These are phyloP conservation scores for Macrophya alboannulata DNA, from an alignment of 2,888 invertebrate species.

Conservation along the genomic window DNA sequence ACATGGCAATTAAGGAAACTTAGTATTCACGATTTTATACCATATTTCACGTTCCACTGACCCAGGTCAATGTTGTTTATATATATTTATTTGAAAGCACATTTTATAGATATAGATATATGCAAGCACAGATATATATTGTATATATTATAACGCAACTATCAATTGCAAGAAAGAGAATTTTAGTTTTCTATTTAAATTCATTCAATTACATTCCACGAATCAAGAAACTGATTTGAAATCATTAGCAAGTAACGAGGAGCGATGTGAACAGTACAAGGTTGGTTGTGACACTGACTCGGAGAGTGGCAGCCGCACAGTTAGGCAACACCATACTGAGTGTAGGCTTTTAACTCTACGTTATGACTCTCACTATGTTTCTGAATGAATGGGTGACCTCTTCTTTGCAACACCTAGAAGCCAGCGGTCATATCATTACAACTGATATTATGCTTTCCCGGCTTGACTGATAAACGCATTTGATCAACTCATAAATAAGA, in stretches of 20 bases:
- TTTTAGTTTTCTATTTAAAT: background rate
- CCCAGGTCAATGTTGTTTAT: constrained; percentile 34
- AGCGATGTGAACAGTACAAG: constrained; percentile 52
- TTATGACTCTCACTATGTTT: constrained; percentile 46
- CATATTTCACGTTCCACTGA: constrained; percentile 35
- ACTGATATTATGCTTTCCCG: constrained; percentile 5
- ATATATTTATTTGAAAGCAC: constrained; percentile 23
- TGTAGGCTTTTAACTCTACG: constrained; percentile 36
- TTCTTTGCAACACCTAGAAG: constrained; percentile 43
- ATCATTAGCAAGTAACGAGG: constrained; percentile 3
- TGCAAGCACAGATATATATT: background rate
- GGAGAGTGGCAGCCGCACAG: constrained; percentile 31
- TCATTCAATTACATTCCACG: background rate
- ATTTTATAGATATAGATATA: background rate
- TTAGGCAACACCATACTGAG: constrained; percentile 34
- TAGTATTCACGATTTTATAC: constrained; percentile 20
- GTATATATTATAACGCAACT: background rate
- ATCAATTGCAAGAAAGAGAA: background rate
- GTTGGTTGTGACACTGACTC: constrained; percentile 48
- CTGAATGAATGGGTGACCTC: constrained; percentile 41
- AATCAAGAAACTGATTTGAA: background rate
- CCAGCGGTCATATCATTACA: constrained; percentile 36
- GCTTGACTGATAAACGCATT: constrained; percentile 13
- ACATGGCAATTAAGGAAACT: constrained; percentile 20
- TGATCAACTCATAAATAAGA: constrained; percentile 35